phyloP scores from a whole-genome alignment of 2,113 vertebrate species.

The Psittacula cyanocephala region DNA sequence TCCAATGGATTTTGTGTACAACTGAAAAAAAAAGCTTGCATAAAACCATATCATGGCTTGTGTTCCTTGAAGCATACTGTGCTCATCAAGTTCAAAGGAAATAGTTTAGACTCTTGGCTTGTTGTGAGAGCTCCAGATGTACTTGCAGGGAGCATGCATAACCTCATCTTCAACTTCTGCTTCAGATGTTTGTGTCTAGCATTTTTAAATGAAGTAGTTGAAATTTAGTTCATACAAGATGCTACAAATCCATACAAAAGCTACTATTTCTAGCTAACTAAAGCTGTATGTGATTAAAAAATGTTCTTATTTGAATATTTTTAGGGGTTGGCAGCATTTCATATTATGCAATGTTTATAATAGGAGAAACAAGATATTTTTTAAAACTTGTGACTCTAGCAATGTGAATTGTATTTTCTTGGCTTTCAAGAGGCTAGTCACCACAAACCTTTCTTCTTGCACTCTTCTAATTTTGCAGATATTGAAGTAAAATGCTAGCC shows the following conservation, averaged over 20 bases:
- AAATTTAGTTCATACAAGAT: neutral
- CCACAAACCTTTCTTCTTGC: neutral
- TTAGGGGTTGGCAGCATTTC: neutral
- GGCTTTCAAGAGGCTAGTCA: neutral
- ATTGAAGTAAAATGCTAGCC: neutral
- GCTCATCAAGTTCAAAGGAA: neutral
- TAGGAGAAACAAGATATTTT: neutral
- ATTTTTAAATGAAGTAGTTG: conserved; percentile 4
- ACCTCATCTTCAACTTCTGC: neutral
- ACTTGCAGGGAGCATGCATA: neutral
- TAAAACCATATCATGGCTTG: neutral
- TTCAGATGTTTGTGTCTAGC: neutral
- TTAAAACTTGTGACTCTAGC: neutral
- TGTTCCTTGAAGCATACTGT: neutral
- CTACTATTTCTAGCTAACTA: neutral
- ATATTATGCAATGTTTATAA: neutral
- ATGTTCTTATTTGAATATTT: neutral
- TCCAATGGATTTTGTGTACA: neutral
- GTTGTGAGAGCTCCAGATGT: neutral
- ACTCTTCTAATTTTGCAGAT: neutral
- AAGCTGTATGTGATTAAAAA: neutral
- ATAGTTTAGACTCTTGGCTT: neutral
- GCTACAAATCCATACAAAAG: neutral
- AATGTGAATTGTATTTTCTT: neutral
- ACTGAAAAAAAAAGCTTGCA: neutral